Evolutionary conservation across 2,888 invertebrate species (phyloP).

Genomic region (Perizoma flavofasciatum): DNA sequence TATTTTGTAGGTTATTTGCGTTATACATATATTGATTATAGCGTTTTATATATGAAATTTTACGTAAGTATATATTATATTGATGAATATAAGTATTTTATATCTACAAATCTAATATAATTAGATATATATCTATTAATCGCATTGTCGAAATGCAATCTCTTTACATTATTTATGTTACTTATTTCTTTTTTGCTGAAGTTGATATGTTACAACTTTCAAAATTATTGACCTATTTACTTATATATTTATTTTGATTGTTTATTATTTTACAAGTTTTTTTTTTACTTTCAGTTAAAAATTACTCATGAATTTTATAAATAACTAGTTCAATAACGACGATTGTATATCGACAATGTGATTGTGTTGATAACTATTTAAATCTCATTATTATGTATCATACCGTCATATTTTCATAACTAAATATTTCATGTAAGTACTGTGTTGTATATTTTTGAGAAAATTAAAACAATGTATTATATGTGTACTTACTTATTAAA

Average conservation of each 20-base stretch:
- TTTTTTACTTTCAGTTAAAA: background rate
- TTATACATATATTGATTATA: constrained; percentile 57
- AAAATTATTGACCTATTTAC: background rate
- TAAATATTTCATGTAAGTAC: constrained; percentile 33
- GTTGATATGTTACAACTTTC: background rate
- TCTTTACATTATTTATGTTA: constrained; percentile 6
- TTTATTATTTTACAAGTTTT: constrained; percentile 3
- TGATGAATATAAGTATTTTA: constrained; percentile 36
- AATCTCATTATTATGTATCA: constrained; percentile 30
- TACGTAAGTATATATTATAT: constrained; percentile 43
- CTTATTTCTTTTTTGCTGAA: constrained; percentile 1
- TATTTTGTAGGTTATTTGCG: constrained; percentile 65
- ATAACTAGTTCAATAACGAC: constrained; percentile 6
- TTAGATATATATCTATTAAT: constrained; percentile 38
- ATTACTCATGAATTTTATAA: background rate
- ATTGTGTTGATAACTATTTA: constrained; percentile 30
- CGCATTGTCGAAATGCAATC: constrained; percentile 49
- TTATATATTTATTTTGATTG: background rate
- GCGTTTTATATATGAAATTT: constrained; percentile 56
- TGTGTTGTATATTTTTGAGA: constrained; percentile 33
- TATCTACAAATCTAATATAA: constrained; percentile 39
- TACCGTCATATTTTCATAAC: constrained; percentile 40
- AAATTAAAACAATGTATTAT: constrained; percentile 29
- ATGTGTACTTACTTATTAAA: constrained; percentile 28
- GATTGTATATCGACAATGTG: constrained; percentile 40